phyloP scores from a whole-genome alignment of 2,888 invertebrate genomes.

The Scaptomyza polygonia region DNA sequence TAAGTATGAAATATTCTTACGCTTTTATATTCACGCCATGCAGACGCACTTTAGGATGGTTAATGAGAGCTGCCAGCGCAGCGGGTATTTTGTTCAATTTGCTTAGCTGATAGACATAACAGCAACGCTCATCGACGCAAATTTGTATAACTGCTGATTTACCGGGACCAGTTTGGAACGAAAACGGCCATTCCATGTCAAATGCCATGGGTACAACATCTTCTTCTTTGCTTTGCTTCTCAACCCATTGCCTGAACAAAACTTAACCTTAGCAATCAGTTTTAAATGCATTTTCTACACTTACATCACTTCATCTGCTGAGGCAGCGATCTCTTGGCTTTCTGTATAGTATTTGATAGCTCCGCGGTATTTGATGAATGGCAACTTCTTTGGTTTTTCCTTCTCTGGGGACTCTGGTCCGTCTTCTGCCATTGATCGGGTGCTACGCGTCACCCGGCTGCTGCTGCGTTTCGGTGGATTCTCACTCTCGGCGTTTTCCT shows the following conservation, averaged over 20 bases:
- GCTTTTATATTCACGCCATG: constrained; percentile 88
- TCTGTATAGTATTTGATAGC: constrained; percentile 83
- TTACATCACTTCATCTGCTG: constrained; percentile 85
- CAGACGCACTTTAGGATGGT: constrained; percentile 86
- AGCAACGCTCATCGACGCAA: constrained; percentile 85
- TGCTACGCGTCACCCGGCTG: constrained; percentile 71
- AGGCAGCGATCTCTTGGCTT: constrained; percentile 84
- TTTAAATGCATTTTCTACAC: constrained; percentile 20
- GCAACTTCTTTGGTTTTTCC: constrained; percentile 58
- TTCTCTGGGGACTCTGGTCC: constrained; percentile 64
- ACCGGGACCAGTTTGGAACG: constrained; percentile 86
- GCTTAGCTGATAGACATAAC: constrained; percentile 87
- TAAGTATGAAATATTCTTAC: constrained; percentile 79
- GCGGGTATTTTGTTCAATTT: constrained; percentile 86
- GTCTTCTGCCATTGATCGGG: constrained; percentile 68
- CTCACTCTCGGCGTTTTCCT: constrained; percentile 57
- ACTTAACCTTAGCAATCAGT: not conserved
- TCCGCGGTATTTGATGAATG: constrained; percentile 80
- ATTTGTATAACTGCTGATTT: constrained; percentile 88
- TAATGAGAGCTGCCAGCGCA: constrained; percentile 85
- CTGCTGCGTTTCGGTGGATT: constrained; percentile 82
- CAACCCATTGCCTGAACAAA: constrained; percentile 80
- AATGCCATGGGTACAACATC: constrained; percentile 86
- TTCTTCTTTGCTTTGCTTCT: constrained; percentile 67
- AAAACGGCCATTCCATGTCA: constrained; percentile 89